Evolutionary conservation across 1,140 invertebrate genomes (phyloP), one percentile per base, ranked within the genome.

Genomic region (Trichoplusia ni): DNA sequence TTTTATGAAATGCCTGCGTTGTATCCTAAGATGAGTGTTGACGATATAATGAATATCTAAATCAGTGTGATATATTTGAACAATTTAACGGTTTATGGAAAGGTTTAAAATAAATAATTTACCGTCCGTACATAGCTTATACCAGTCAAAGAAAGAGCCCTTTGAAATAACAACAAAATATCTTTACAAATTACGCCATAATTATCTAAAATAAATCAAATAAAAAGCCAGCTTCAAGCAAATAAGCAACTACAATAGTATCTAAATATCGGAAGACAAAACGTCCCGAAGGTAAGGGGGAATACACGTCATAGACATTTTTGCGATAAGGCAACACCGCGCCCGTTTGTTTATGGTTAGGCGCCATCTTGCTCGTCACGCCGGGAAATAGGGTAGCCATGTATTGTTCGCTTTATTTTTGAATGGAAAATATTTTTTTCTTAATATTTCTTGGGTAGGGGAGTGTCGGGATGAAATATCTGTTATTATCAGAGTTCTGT

Each of bases 281-380:
- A 49, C 64, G 62, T 49, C 65, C 59, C 44, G 62, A 35, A 64
- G 33, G 25, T 68, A 23, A 70, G 31, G 58, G 77, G 75, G 70
- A 76, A 75, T 68, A 74, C 72, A 59, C 66, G 73, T 77, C 70
- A 70, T 47, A 53, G 23, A 60, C 72, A 73, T 80, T 79, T 80
- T 71, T 71, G 73, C 73, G 79, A 81, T 81, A 81, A 77, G 70
- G 69, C 69, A 67, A 67, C 69, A 69, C 68, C 69, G 64, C 61
- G 47, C 42, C 58, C 54, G 61, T 69, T 79, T 79, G 73, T 80
- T 76, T 74, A 75, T 79, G 63, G 62, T 29, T 49, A 37, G 9
- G 38, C 60, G 73, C 73, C 73, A 73, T 76, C 65, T 76, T 75
- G 60, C 21, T 33, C 29, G 47, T 51, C 29, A 44, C 40, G 56